Percentiles rank a stretch among this genome's conserved stretches.
Conservation (phyloP, 2,797 vertebrate genomes). For the Macrochelys suwanniensis region DNA sequence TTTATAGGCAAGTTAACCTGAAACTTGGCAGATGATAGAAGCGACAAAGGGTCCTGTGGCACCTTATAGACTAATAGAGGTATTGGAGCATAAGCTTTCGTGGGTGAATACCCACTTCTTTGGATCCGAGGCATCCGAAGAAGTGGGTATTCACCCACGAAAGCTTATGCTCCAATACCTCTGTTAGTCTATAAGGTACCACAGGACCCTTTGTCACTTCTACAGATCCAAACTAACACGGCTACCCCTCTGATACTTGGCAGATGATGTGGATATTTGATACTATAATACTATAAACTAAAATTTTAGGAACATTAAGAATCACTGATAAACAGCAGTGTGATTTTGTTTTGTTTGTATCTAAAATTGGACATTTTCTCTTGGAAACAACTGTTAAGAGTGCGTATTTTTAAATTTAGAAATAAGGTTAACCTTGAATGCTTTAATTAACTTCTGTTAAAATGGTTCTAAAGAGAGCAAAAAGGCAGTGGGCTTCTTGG, state of each 20-base stretch:
- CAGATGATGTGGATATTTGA: not conserved
- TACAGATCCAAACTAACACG: too few species aligned
- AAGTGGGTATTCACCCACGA: too few species aligned
- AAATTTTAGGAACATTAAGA: not conserved
- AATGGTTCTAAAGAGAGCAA: not conserved
- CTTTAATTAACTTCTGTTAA: conserved; percentile 17
- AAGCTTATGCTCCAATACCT: too few species aligned
- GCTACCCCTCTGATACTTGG: not conserved
- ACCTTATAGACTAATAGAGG: too few species aligned
- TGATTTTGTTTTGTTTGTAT: not conserved
- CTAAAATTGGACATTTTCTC: not conserved
- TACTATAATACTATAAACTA: not conserved
- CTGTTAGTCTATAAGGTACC: too few species aligned
- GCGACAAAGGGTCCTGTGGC: too few species aligned
- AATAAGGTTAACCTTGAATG: conserved; percentile 14
- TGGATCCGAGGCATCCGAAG: too few species aligned
- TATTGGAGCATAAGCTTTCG: too few species aligned
- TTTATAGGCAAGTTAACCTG: not conserved
- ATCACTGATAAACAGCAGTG: not conserved
- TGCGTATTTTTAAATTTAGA: not conserved
- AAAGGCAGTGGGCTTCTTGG: conserved; percentile 13
- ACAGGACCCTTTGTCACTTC: too few species aligned
- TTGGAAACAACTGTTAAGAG: not conserved
- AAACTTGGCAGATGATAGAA: not conserved
- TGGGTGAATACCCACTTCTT: too few species aligned